Percentiles rank a stretch among this genome's conserved stretches.
These are phyloP conservation scores for Pinctada fucata DNA, from an alignment of 2,888 invertebrate genomes.

Conservation along the genomic window DNA sequence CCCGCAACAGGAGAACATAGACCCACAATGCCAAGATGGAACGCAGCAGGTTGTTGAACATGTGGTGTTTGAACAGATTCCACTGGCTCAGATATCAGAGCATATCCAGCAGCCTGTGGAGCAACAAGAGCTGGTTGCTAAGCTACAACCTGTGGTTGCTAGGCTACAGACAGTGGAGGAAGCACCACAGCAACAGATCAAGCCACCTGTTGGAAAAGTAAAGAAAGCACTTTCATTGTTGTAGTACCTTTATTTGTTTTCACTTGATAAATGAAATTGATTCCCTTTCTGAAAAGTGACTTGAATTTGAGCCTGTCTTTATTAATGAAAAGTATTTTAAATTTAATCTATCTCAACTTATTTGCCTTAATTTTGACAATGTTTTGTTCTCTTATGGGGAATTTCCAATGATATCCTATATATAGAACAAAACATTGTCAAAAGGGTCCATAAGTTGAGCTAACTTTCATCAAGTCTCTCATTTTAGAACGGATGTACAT, in stretches of 20 bases:
- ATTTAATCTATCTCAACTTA: too few species aligned
- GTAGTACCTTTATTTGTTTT: background rate
- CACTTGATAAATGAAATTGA: too few species aligned
- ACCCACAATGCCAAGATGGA: conserved; percentile 46
- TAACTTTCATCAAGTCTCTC: too few species aligned
- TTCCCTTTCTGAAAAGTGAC: too few species aligned
- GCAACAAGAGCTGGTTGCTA: conserved; percentile 25
- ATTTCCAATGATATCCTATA: too few species aligned
- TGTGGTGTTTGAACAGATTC: conserved; percentile 55
- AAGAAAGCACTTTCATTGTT: background rate
- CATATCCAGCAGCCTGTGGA: conserved; percentile 20
- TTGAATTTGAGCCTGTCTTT: too few species aligned
- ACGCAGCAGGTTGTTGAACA: conserved; percentile 36
- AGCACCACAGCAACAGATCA: conserved; percentile 40
- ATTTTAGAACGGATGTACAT: too few species aligned
- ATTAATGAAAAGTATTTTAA: too few species aligned
- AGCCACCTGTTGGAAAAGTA: conserved; percentile 70
- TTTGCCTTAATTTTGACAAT: too few species aligned
- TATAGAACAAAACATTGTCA: too few species aligned
- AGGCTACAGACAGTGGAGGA: conserved; percentile 6
- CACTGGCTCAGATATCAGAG: conserved; percentile 36
- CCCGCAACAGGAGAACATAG: conserved; percentile 55
- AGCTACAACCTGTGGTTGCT: background rate
- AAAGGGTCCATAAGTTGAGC: too few species aligned
- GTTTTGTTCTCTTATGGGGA: too few species aligned